Percentiles rank a stretch among this genome's conserved stretches.
These are phyloP conservation scores for Philonicus albiceps DNA, from an alignment of 2,888 invertebrate species.

Conservation along the genomic window DNA sequence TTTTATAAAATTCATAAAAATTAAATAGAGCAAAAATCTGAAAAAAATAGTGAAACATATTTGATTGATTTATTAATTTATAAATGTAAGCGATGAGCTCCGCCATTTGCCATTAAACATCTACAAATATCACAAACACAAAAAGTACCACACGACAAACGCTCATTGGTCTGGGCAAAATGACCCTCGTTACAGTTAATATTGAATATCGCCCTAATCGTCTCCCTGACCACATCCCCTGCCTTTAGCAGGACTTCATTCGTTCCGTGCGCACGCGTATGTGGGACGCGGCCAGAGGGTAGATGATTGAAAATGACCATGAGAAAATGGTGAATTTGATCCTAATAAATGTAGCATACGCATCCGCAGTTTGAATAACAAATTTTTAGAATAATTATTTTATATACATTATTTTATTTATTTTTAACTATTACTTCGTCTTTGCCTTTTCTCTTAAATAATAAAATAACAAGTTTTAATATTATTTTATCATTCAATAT, in stretches of 20 bases:
- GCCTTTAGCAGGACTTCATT: not conserved
- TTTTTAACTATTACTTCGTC: too few relatives aligned
- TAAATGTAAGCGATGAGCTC: not conserved
- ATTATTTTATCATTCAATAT: too few relatives aligned
- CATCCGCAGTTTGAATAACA: too few relatives aligned
- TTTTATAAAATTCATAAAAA: too few relatives aligned
- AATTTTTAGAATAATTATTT: not conserved
- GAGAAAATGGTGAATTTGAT: not conserved
- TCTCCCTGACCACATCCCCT: slow-evolving; percentile 22
- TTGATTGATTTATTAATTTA: not conserved
- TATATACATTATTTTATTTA: too few relatives aligned
- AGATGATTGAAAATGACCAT: not conserved
- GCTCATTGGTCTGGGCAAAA: not conserved
- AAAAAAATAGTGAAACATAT: not conserved
- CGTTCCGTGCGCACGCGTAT: not conserved
- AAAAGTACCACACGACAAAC: not conserved
- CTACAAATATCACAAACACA: not conserved
- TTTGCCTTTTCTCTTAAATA: too few relatives aligned
- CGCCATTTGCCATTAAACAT: not conserved
- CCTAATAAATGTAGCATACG: not conserved
- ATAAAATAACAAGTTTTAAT: too few relatives aligned
- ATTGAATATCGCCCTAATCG: not conserved
- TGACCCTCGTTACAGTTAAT: slow-evolving; percentile 21
- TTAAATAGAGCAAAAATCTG: not conserved
- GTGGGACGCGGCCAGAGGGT: not conserved